Conservation (phyloP, 2,888 invertebrate species). For the Latrodectus elegans region DNA sequence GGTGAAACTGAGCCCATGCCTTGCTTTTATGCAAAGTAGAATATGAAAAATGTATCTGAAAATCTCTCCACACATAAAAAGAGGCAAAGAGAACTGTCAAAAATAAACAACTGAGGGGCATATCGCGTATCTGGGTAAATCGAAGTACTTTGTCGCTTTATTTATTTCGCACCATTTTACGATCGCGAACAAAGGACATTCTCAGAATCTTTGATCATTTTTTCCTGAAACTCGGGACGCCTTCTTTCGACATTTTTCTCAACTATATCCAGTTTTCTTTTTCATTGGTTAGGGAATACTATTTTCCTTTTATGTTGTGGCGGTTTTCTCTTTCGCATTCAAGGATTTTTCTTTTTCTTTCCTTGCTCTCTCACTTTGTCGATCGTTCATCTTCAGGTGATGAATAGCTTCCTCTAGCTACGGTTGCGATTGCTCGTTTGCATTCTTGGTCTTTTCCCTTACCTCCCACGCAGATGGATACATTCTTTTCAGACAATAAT, state of each 20-base stretch:
- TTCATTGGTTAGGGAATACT: neutral
- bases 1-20: neutral
- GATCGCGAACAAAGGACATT: conserved; percentile 1
- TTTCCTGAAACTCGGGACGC: neutral
- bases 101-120: neutral
- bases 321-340: neutral
- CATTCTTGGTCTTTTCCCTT: conserved; percentile 17
- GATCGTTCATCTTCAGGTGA: conserved; percentile 30
- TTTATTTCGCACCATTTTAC: conserved; percentile 11
- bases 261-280: neutral
- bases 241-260: conserved; percentile 7
- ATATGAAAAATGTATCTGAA: neutral
- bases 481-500: neutral
- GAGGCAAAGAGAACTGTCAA: neutral
- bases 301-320: neutral
- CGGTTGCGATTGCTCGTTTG: conserved; percentile 15
- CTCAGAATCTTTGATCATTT: conserved; percentile 24
- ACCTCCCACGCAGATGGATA: neutral
- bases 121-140: neutral
- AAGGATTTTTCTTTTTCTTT: neutral
- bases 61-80: neutral
- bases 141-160: conserved; percentile 8
- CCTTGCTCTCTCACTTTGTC: neutral
- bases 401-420: conserved; percentile 3
- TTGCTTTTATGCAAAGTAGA: neutral